These are phyloP conservation scores for Vireo griseus DNA, from an alignment of 2,797 vertebrate genomes.

Conservation along the genomic window DNA sequence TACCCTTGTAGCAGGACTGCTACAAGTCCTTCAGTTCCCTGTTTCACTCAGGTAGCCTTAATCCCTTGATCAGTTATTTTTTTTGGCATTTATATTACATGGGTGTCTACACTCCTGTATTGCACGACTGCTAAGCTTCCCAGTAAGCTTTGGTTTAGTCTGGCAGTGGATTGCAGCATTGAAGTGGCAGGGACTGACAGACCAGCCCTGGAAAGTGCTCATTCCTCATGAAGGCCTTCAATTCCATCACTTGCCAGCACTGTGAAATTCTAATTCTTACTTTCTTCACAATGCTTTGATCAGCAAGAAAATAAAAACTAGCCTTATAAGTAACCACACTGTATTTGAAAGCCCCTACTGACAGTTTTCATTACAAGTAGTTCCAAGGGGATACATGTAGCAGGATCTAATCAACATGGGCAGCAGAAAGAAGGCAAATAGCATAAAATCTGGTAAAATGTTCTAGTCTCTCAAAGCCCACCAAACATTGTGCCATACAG, in stretches of 20 bases:
- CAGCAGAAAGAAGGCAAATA: neutral
- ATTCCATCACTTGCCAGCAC: neutral
- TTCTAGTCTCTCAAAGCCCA: neutral
- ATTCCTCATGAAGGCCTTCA: neutral
- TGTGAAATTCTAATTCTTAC: neutral
- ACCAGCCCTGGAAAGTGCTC: neutral
- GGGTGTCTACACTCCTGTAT: neutral
- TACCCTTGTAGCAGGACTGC: neutral
- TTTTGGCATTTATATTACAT: neutral
- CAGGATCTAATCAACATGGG: neutral
- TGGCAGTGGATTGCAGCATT: neutral
- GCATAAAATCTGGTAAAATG: neutral
- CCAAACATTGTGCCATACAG: neutral
- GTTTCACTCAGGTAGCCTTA: neutral
- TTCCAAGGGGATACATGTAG: neutral
- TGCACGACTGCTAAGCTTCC: neutral
- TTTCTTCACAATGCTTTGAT: neutral
- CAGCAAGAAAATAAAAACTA: neutral
- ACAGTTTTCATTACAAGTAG: neutral
- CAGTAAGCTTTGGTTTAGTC: neutral
- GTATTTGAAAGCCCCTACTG: neutral
- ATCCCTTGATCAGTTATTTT: neutral
- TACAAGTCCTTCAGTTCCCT: neutral
- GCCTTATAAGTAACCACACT: neutral
- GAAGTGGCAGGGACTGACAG: neutral